These are phyloP conservation scores for Salvelinus alpinus DNA, from an alignment of 2,113 vertebrate species.

Conservation along the genomic window DNA sequence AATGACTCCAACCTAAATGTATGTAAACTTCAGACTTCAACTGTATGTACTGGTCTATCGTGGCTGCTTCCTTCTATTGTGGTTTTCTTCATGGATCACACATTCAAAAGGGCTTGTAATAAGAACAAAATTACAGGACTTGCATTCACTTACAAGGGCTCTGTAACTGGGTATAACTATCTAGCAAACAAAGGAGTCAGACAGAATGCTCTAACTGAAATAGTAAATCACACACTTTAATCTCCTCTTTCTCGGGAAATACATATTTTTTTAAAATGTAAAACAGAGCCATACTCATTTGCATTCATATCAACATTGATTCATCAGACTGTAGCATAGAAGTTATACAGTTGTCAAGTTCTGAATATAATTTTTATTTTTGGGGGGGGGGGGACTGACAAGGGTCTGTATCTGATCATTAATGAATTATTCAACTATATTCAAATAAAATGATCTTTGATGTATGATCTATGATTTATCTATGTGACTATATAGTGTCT, in stretches of 20 bases:
- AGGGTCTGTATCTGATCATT: background rate
- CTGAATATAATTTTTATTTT: conserved; percentile 18
- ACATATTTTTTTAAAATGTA: conserved; percentile 18
- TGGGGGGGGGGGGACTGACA: background rate
- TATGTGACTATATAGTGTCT: conserved; percentile 37
- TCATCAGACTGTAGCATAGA: conserved; percentile 26
- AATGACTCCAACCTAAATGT: no score
- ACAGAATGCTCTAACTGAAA: conserved; percentile 31
- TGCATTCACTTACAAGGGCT: conserved; percentile 37
- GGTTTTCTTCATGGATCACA: conserved; percentile 40
- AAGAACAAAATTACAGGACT: conserved; percentile 35
- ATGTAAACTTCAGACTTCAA: no score
- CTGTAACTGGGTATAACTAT: conserved; percentile 20
- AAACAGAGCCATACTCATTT: conserved; percentile 8
- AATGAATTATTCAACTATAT: background rate
- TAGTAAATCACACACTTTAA: conserved; percentile 27
- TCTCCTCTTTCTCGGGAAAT: conserved; percentile 15
- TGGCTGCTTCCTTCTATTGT: conserved; percentile 25
- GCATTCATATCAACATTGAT: conserved; percentile 35
- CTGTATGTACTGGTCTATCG: conserved; percentile 41
- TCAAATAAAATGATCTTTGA: conserved; percentile 12
- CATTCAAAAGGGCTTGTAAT: conserved; percentile 42
- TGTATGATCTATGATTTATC: conserved; percentile 2
- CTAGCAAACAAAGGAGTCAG: conserved; percentile 28
- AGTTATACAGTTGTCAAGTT: conserved; percentile 12